Conservation (phyloP, 2,113 vertebrate species). For the Platichthys stellatus region DNA sequence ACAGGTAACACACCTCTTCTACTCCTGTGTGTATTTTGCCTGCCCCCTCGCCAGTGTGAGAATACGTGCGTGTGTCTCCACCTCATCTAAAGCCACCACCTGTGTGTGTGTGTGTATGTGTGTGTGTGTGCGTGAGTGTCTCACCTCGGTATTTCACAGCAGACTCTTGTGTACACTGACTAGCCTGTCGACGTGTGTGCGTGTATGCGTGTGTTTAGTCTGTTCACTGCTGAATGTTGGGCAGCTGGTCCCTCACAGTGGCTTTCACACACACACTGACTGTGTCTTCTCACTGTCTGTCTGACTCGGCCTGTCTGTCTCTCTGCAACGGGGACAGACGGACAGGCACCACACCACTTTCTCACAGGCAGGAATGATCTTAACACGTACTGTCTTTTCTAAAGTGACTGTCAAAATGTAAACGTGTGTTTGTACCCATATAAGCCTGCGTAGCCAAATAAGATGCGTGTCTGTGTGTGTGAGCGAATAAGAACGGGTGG, state of each 20-base stretch:
- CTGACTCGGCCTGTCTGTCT: slow-evolving; percentile 64
- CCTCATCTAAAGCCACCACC: slow-evolving; percentile 55
- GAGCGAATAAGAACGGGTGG: slow-evolving; percentile 32
- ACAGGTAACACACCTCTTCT: slow-evolving; percentile 72
- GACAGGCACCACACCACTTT: slow-evolving; percentile 61
- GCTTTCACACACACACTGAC: slow-evolving; percentile 74
- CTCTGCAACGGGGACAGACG: slow-evolving; percentile 47
- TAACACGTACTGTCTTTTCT: slow-evolving; percentile 81
- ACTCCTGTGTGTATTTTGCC: slow-evolving; percentile 60
- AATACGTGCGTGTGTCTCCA: slow-evolving; percentile 42
- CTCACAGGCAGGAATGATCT: slow-evolving; percentile 76
- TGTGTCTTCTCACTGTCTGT: slow-evolving; percentile 72
- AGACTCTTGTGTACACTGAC: slow-evolving; percentile 76
- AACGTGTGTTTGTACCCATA: slow-evolving; percentile 80
- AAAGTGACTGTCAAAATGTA: slow-evolving; percentile 78
- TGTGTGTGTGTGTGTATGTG: slow-evolving; percentile 17
- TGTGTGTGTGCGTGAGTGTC: slow-evolving; percentile 32
- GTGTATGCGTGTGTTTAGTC: slow-evolving; percentile 59
- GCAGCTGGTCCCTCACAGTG: slow-evolving; percentile 62
- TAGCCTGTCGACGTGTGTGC: slow-evolving; percentile 56
- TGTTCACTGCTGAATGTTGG: slow-evolving; percentile 73
- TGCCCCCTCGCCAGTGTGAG: slow-evolving; percentile 40
- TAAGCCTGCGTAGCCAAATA: slow-evolving; percentile 83
- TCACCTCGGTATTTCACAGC: slow-evolving; percentile 76
- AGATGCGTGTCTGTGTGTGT: slow-evolving; percentile 56